phyloP scores from a whole-genome alignment of 2,797 vertebrate species.

The Lagodon rhomboides region DNA sequence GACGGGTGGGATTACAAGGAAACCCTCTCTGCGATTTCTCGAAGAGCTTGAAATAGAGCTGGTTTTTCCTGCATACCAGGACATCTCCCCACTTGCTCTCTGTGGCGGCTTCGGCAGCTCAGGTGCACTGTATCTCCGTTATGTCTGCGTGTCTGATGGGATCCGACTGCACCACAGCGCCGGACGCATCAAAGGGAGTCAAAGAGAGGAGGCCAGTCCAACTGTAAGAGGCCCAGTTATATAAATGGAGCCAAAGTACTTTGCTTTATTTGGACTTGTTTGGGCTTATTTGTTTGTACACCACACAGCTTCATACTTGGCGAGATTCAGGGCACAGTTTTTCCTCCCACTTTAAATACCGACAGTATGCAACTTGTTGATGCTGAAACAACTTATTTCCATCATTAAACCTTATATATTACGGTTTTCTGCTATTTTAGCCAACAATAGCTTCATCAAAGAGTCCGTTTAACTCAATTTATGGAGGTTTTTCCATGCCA shows the following conservation, averaged over 20 bases:
- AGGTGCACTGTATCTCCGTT: slow-evolving; percentile 80
- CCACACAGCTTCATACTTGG: slow-evolving; percentile 82
- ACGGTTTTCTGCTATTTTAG: slow-evolving; percentile 53
- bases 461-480: slow-evolving; percentile 27
- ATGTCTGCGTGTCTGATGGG: slow-evolving; percentile 77
- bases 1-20: slow-evolving; percentile 81
- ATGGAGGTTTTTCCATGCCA: slow-evolving; percentile 39
- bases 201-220: slow-evolving; percentile 72
- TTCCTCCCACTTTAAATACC: slow-evolving; percentile 75
- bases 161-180: slow-evolving; percentile 75
- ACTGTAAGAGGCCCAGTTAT: slow-evolving; percentile 81
- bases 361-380: slow-evolving; percentile 71
- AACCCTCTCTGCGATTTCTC: slow-evolving; percentile 78
- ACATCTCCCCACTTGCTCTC: slow-evolving; percentile 79
- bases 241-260: slow-evolving; percentile 86
- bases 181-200: slow-evolving; percentile 78
- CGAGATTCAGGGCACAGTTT: slow-evolving; percentile 71
- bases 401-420: slow-evolving; percentile 63
- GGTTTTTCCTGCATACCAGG: slow-evolving; percentile 80
- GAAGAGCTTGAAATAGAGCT: slow-evolving; percentile 82
- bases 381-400: slow-evolving; percentile 68
- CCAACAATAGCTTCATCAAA: slow-evolving; percentile 65
- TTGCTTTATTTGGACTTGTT: slow-evolving; percentile 86
- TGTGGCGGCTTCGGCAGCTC: slow-evolving; percentile 72
- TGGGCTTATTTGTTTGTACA: slow-evolving; percentile 84